Evolutionary conservation across 2,113 vertebrate species (phyloP).

Genomic region (Uropsilus gracilis): DNA sequence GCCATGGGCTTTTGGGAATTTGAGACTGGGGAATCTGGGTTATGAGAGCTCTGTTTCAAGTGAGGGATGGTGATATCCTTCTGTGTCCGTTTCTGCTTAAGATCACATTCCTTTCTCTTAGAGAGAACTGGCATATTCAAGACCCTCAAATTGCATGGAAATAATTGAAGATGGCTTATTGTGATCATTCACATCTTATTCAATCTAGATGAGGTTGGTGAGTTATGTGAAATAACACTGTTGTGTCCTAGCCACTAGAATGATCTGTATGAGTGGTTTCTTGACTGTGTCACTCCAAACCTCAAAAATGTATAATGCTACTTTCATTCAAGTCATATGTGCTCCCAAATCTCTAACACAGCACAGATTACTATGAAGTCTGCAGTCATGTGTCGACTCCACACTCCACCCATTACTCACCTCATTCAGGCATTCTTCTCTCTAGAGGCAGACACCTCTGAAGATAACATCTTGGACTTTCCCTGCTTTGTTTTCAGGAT

Average conservation of each 20-base stretch:
- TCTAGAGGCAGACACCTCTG: neutral
- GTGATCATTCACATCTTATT: neutral
- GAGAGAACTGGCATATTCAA: neutral
- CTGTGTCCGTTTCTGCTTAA: neutral
- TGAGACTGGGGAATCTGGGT: neutral
- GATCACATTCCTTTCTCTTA: constrained; percentile 42
- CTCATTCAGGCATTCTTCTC: neutral
- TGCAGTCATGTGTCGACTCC: neutral
- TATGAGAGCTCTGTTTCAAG: neutral
- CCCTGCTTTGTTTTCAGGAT: neutral
- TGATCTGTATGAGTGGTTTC: neutral
- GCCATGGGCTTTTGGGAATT: neutral
- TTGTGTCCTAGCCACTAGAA: neutral
- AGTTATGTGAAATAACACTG: neutral
- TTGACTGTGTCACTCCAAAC: neutral
- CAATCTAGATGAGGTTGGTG: neutral
- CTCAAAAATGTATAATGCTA: constrained; percentile 24
- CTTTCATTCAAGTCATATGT: constrained; percentile 11
- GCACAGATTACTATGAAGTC: neutral
- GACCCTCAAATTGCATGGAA: constrained; percentile 52
- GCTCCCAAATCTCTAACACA: neutral
- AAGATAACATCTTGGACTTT: neutral
- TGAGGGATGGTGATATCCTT: neutral
- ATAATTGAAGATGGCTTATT: constrained; percentile 40
- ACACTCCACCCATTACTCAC: fast-evolving